Base-by-base conservation (phyloP, 2,797 vertebrate genomes). In the Cetoscarus ocellatus region DNA sequence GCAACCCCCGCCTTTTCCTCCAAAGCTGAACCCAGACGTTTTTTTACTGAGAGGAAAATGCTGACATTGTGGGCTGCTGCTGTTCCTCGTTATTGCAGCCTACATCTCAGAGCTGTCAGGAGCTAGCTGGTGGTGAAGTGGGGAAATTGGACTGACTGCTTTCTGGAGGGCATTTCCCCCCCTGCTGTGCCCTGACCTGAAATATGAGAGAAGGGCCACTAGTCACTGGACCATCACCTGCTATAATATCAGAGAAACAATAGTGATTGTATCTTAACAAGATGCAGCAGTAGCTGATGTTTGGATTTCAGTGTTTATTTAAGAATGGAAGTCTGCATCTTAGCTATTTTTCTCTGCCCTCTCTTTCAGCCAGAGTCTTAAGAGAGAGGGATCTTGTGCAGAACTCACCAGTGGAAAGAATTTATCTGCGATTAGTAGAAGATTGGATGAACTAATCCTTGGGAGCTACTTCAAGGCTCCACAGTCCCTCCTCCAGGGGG, bases 371-470 rank as follows among this genome's bases (percentile, higher is more conserved):
- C 80, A 36, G 67, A 58, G 61, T 75, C 43, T 78, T 80, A 48
- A 80, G 67, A 63, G 70, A 65, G 76, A 77, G 57, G 62, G 61
- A 58, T 92, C 85, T 86, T 80, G 74, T 91, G 89, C 64, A 76
- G 87, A 76, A 90, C 90, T 86, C 93, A 90, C 65, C 92, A 95
- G 88, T 93, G 94, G 95, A 94, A 95, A 95, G 91, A 94, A 88
- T 95, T 96, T 96, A 97, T 95, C 93, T 94, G 93, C 88, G 93
- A 97, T 97, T 97, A 97, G 95, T 93, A 44, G 93, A 91, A 94
- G 95, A 96, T 96, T 96, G 94, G 91, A 94, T 89, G 87, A 95
- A 95, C 93, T 97, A 96, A 97, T 96, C 95, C 94, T 85, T 94
- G 69, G 86, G 92, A 95, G 85, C 93, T 94, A 94, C 94, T 96